Evolutionary conservation across 2,797 vertebrate genomes (phyloP).

Genomic region (Hippocampus kuda): DNA sequence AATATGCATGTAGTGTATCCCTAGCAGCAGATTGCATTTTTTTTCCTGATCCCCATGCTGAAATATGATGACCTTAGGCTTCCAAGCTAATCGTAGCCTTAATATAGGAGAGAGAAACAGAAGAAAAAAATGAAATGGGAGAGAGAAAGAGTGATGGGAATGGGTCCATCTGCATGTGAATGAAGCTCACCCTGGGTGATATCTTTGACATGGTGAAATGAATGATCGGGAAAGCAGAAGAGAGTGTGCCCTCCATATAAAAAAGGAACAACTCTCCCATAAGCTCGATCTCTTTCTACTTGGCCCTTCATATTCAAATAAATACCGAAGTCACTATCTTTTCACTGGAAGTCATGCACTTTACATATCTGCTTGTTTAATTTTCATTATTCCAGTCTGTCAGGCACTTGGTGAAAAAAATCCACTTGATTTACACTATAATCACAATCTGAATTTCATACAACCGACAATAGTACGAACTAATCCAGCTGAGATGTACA

Average conservation of each 20-base stretch:
- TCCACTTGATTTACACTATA: constrained; percentile 41
- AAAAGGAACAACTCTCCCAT: constrained; percentile 40
- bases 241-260: constrained; percentile 40
- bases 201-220: constrained; percentile 67
- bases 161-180: constrained; percentile 69
- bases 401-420: constrained; percentile 52
- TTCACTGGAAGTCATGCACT: constrained; percentile 45
- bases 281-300: constrained; percentile 49
- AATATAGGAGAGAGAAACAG: constrained; percentile 51
- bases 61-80: constrained; percentile 75
- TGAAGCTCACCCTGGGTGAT: constrained; percentile 68
- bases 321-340: constrained; percentile 58
- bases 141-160: constrained; percentile 55
- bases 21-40: constrained; percentile 60
- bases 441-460: constrained; percentile 30
- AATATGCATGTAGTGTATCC: constrained; percentile 69
- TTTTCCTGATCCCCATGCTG: constrained; percentile 55
- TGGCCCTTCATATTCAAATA: constrained; percentile 56
- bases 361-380: constrained; percentile 54
- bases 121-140: constrained; percentile 49
- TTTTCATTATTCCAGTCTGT: constrained; percentile 53
- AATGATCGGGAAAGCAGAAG: constrained; percentile 70
- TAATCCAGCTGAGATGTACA: constrained; percentile 19
- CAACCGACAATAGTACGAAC: background rate
- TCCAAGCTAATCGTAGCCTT: constrained; percentile 59